Evolutionary conservation across 2,888 invertebrate genomes (phyloP), one percentile per base, ranked within the genome.

Genomic region (Lasioglossum morio): DNA sequence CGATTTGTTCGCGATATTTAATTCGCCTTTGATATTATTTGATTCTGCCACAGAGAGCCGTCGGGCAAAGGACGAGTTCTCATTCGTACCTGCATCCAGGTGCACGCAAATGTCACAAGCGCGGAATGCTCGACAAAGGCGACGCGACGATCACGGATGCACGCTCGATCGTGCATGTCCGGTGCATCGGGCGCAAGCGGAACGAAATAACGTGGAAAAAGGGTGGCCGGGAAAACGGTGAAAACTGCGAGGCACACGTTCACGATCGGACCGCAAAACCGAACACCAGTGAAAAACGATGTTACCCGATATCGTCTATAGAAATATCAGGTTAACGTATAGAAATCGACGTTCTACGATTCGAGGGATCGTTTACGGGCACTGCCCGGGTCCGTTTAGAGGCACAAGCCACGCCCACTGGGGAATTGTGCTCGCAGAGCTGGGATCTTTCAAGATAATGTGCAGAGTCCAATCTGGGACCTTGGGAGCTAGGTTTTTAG

Each of bases 121-220:
- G 46, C 27, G 14, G 27, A 27, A 72, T 37, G 19, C 40, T 37
- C 60, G 53, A 46, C 53, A 76, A 72, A 78, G 63, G 69, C 48
- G 12, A n/a, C n/a, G n/a, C 57, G 48, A n/a, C 76, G 72, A 40
- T n/a, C 69, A n/a, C 79, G 80, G 72, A 73, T 86, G 83, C 77
- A 83, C 86, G 74, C 69, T 83, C 85, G 69, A 78, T 87, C 79
- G 72, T 79, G 79, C 86, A 84, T 57, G 76, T 70, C 80, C 48
- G 79, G 34, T 37, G 80, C 66, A 81, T 63, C 78, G 75, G 40
- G 57, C 43, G 78, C 70, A 60, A 40, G 37, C 34, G 60, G 63
- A 85, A 77, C 84, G 81, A 75, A 87, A 77, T 76, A 69, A 63
- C 69, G 37, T 19, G 40, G 14, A 40, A 27, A 48, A 60, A n/a